Percentiles rank a stretch among this genome's conserved stretches.
phyloP scores from a whole-genome alignment of 2,888 invertebrate genomes.

The Synergus itoensis region DNA sequence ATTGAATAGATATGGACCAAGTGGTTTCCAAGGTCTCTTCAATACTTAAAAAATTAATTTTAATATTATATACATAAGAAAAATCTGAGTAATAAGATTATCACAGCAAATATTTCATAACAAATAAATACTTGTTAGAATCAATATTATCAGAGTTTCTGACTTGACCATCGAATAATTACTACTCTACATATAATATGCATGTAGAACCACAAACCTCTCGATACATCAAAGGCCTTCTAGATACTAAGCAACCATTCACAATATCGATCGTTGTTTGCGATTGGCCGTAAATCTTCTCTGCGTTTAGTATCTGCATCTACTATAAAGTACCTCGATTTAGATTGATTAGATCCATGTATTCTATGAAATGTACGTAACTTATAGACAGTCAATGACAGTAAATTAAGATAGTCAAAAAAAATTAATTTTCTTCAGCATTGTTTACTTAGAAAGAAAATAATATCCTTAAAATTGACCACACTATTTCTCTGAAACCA shows the following conservation, averaged over 20 bases:
- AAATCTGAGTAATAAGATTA: too few species aligned
- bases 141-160: background rate
- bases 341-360: slow-evolving; percentile 23
- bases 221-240: background rate
- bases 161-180: background rate
- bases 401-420: background rate
- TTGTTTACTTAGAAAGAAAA: background rate
- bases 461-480: slow-evolving; percentile 7
- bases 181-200: background rate
- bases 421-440: background rate
- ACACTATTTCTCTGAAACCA: background rate
- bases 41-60: background rate
- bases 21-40: background rate
- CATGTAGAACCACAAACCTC: slow-evolving; percentile 11
- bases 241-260: slow-evolving; percentile 28
- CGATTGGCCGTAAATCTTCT: slow-evolving; percentile 28
- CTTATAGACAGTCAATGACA: background rate
- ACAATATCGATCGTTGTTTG: slow-evolving; percentile 27
- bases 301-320: background rate
- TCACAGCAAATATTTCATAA: too few species aligned
- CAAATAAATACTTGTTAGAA: background rate
- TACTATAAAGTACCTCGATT: slow-evolving; percentile 16
- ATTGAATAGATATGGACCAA: background rate
- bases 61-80: too few species aligned
- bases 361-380: background rate